Conservation (phyloP, 2,113 vertebrate species). For the Ranitomeya imitator region DNA sequence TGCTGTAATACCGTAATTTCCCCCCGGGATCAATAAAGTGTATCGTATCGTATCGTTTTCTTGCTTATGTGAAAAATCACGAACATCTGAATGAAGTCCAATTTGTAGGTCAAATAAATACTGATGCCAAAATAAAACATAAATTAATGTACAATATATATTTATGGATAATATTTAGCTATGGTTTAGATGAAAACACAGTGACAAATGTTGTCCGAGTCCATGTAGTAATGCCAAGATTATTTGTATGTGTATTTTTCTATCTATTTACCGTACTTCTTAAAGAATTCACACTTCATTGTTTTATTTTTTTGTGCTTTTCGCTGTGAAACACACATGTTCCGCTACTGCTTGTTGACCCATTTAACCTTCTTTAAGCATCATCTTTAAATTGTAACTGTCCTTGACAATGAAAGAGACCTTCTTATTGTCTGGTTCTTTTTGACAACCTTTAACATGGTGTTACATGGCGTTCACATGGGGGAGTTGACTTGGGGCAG, state of each 20-base stretch:
- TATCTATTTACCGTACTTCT: background rate
- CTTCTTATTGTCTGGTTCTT: conserved; percentile 81
- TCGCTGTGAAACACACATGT: conserved; percentile 71
- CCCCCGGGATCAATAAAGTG: no score
- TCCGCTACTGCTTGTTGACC: conserved; percentile 82
- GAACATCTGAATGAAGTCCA: background rate
- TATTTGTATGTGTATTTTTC: background rate
- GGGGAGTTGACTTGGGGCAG: conserved; percentile 76
- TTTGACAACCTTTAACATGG: conserved; percentile 79
- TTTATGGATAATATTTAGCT: no score
- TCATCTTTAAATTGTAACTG: conserved; percentile 91
- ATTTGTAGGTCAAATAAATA: background rate
- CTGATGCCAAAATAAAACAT: background rate
- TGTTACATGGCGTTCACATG: conserved; percentile 83
- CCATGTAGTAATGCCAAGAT: no score
- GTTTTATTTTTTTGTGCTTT: conserved; percentile 73
- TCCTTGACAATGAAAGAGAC: conserved; percentile 89
- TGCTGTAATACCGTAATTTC: no score
- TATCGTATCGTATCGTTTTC: no score
- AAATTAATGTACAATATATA: background rate
- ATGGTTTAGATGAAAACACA: no score
- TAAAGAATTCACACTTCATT: conserved; percentile 26
- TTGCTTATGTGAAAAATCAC: no score
- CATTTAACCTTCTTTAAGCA: conserved; percentile 85
- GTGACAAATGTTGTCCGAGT: background rate